Base-by-base conservation (phyloP, 2,113 vertebrate species). In the Coturnix japonica region DNA sequence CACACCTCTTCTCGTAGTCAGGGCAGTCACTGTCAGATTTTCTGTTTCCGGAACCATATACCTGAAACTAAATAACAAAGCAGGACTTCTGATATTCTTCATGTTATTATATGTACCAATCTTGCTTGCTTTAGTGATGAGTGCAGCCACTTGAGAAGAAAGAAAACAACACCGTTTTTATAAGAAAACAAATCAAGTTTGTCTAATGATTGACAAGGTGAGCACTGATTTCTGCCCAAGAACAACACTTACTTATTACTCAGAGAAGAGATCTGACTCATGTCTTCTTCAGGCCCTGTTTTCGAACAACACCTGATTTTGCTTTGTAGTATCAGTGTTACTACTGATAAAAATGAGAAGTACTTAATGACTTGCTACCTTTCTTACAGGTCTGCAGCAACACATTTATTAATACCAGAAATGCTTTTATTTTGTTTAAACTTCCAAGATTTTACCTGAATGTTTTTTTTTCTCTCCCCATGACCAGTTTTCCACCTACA, bases 381-480 rank as follows among this genome's bases (percentile, higher is more conserved):
- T 75, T 28, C 30, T 73, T 65, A 69, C 3, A 37, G 9, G 11
- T 30, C 63, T 31, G 21, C 25, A 84, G 7, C 44, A 88, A 65
- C 0, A 1, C 17, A n/a, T 46, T 64, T 85, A 37, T 37, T 49
- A 60, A 54, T 31, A 37, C 16, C 18, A 72, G 53, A 59, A 71
- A 37, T 18, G 1, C n/a, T 71, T 66, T 19, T 21, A 64, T 37
- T 63, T 37, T 2, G 1, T 7, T 33, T 64, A 35, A 10, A 7
- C 19, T 19, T 26, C 33, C 37, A 51, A 80, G 28, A 53, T 84
- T 30, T 64, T 1, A 39, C 5, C 47, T 56, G 43, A 78, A 78
- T 47, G 10, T 21, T 47, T 22, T 44, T 23, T 28, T 39, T 21
- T 11, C 12, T 17, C 23, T 16, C 10, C 12, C 3, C 0, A 1